Percentiles rank a stretch among this genome's conserved stretches.
phyloP scores from a whole-genome alignment of 2,113 vertebrate genomes.

The Acrocephalus arundinaceus region DNA sequence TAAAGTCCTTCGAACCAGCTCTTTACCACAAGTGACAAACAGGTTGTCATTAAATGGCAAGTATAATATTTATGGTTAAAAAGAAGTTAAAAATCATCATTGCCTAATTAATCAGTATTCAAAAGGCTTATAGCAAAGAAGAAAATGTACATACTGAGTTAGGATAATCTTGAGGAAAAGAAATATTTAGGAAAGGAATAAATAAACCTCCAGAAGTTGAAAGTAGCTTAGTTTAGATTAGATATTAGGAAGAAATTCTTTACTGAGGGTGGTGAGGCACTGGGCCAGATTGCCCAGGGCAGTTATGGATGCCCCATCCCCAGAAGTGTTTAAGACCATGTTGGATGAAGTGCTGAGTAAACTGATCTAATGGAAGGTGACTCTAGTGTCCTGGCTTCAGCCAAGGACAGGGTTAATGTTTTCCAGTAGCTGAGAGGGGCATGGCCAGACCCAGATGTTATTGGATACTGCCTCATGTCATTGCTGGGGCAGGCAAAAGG shows the following conservation, averaged over 20 bases:
- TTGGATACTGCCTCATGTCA: neutral
- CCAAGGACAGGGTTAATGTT: neutral
- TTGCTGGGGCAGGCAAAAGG: rapidly evolving
- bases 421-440: neutral
- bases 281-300: neutral
- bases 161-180: neutral
- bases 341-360: neutral
- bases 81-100: neutral
- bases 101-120: neutral
- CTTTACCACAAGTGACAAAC: neutral
- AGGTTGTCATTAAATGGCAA: neutral
- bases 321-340: neutral
- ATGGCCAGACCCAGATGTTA: neutral
- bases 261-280: neutral
- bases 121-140: neutral
- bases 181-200: neutral
- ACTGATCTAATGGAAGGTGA: neutral
- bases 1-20: neutral
- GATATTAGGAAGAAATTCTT: neutral
- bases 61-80: neutral
- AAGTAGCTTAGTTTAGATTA: neutral
- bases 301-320: neutral
- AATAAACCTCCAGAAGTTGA: neutral
- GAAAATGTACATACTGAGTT: neutral
- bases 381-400: neutral